These are phyloP conservation scores for Hippocampus kuda DNA, from an alignment of 2,797 vertebrate genomes.

Conservation along the genomic window DNA sequence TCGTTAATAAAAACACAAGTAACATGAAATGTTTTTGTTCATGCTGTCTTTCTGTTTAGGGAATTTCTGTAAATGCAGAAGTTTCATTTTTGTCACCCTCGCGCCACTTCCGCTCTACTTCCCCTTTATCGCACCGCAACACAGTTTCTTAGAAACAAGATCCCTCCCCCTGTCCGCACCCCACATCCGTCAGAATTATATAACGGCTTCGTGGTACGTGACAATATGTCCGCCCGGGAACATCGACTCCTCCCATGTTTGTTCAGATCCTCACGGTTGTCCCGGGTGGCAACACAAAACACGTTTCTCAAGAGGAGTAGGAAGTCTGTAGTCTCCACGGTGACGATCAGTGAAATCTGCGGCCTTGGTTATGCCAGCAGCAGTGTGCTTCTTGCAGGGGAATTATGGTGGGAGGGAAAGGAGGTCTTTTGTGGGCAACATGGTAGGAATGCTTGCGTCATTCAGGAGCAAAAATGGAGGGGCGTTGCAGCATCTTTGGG, in stretches of 20 bases:
- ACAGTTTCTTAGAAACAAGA: slow-evolving; percentile 52
- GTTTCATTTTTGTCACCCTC: neutral
- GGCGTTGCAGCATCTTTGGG: slow-evolving; percentile 3
- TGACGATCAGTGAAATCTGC: slow-evolving; percentile 50
- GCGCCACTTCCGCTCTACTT: slow-evolving; percentile 13
- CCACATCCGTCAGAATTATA: neutral
- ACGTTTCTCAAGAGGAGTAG: slow-evolving; percentile 51
- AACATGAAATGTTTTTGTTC: slow-evolving; percentile 15
- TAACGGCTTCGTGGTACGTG: neutral
- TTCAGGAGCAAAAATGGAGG: slow-evolving; percentile 1
- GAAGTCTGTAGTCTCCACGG: slow-evolving; percentile 49
- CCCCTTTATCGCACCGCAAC: slow-evolving; percentile 31
- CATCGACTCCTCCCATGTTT: slow-evolving; percentile 47
- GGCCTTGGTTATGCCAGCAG: slow-evolving; percentile 48
- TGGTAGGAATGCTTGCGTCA: slow-evolving; percentile 32
- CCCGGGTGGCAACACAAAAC: slow-evolving; percentile 60
- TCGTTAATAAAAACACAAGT: slow-evolving; percentile 19
- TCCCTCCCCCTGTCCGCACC: neutral
- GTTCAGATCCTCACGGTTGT: slow-evolving; percentile 52
- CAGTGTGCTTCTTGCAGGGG: slow-evolving; percentile 31
- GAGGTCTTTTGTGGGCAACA: slow-evolving; percentile 36
- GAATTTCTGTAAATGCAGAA: neutral
- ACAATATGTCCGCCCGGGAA: slow-evolving; percentile 6
- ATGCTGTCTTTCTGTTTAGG: slow-evolving; percentile 14
- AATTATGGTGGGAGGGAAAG: neutral